Conservation (phyloP, 2,113 vertebrate species). For the Sigmodon hispidus region DNA sequence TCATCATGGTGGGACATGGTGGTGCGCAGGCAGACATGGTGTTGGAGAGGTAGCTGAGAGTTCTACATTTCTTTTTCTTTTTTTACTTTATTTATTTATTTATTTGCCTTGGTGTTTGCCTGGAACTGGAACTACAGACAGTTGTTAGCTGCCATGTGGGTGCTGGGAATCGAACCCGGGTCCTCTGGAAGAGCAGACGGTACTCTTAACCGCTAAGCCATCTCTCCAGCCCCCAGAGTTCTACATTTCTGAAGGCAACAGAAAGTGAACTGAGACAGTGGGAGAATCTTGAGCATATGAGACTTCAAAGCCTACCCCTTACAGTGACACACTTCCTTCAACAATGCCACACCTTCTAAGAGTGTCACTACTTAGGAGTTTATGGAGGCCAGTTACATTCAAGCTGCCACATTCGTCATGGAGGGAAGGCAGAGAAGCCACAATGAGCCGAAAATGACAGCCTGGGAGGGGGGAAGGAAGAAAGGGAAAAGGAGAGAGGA, state of each 20-base stretch:
- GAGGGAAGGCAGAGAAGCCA: not conserved
- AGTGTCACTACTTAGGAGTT: not conserved
- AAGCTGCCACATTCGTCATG: not conserved
- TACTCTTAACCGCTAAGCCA: too few relatives aligned
- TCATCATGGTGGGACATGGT: not conserved
- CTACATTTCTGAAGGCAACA: not conserved
- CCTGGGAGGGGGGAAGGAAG: rapidly evolving
- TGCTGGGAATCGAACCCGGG: too few relatives aligned
- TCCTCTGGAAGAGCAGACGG: too few relatives aligned
- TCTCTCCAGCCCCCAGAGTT: too few relatives aligned
- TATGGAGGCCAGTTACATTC: not conserved
- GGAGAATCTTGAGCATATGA: not conserved
- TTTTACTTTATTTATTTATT: too few relatives aligned
- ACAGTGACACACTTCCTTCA: not conserved
- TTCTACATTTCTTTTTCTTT: too few relatives aligned
- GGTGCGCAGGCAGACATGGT: not conserved
- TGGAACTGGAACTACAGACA: too few relatives aligned
- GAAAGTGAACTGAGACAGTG: not conserved
- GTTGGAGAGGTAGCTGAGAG: not conserved
- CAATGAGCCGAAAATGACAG: not conserved
- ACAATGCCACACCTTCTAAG: not conserved
- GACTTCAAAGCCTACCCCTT: not conserved
- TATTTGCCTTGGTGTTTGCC: too few relatives aligned
- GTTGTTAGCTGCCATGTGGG: too few relatives aligned
- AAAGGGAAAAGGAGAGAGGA: not conserved